These are phyloP conservation scores for Notodonta dromedarius DNA, from an alignment of 2,888 invertebrate genomes.

Conservation along the genomic window DNA sequence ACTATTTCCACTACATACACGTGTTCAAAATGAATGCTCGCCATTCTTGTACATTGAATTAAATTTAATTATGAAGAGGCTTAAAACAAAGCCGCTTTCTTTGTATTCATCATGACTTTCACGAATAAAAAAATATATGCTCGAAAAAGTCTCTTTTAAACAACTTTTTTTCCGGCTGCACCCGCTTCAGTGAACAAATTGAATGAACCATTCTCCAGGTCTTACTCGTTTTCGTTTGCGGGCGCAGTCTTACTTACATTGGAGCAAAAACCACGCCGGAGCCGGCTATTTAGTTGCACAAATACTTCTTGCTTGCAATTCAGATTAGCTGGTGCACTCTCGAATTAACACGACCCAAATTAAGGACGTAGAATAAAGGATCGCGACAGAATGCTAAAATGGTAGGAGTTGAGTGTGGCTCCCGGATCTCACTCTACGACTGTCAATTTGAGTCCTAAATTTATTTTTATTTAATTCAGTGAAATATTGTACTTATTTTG, in stretches of 20 bases:
- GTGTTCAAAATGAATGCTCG: too few relatives aligned
- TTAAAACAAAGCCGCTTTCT: too few relatives aligned
- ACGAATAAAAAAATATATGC: background rate
- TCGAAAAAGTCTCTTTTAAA: background rate
- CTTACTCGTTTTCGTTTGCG: constrained; percentile 1
- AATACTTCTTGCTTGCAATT: constrained; percentile 63
- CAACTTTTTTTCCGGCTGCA: constrained; percentile 3
- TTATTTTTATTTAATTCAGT: too few relatives aligned
- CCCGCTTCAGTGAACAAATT: constrained; percentile 6
- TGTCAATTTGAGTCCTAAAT: too few relatives aligned
- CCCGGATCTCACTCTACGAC: too few relatives aligned
- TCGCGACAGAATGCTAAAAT: background rate
- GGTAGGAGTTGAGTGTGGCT: too few relatives aligned
- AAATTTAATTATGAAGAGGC: too few relatives aligned
- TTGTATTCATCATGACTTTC: too few relatives aligned
- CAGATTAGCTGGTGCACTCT: constrained; percentile 49
- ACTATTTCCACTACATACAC: too few relatives aligned
- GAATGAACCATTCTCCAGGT: background rate
- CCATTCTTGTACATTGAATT: too few relatives aligned
- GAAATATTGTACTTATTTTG: too few relatives aligned
- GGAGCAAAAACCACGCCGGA: constrained; percentile 39
- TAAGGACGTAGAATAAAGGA: constrained; percentile 12
- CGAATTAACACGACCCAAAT: constrained; percentile 33
- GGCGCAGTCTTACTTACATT: constrained; percentile 16
- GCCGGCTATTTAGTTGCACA: constrained; percentile 52